Conservation (phyloP, 2,113 vertebrate genomes). For the Ceyx cyanopectus region DNA sequence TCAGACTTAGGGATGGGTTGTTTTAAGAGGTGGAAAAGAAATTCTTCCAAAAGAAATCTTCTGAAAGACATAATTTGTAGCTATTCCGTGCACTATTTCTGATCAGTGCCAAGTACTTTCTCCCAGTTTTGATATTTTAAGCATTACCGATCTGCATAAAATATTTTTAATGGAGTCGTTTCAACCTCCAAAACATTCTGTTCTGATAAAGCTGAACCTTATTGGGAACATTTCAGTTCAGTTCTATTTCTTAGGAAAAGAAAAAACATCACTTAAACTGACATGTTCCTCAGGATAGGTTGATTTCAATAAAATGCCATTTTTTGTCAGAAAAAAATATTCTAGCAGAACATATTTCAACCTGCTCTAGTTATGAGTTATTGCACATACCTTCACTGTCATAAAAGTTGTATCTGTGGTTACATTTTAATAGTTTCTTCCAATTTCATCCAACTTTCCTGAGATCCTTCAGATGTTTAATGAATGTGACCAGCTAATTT, state of each 20-base stretch:
- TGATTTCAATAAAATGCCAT: conserved; percentile 43
- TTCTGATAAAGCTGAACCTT: conserved; percentile 50
- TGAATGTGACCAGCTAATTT: background rate
- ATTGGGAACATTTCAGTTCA: conserved; percentile 12
- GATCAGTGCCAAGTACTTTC: conserved; percentile 47
- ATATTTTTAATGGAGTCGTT: conserved; percentile 51
- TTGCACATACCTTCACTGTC: background rate
- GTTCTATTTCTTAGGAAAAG: background rate
- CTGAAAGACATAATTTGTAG: background rate
- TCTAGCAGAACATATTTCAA: conserved; percentile 28
- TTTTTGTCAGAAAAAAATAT: conserved; percentile 26
- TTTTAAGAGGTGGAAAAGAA: background rate
- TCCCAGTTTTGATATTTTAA: conserved; percentile 61
- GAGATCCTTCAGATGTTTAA: conserved; percentile 17
- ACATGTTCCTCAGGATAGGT: conserved; percentile 1
- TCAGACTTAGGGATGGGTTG: background rate
- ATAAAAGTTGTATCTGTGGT: conserved; percentile 8
- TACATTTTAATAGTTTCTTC: conserved; percentile 39
- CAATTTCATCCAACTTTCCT: conserved; percentile 19
- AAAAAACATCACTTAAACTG: conserved; percentile 6
- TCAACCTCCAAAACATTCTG: conserved; percentile 47
- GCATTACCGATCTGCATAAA: conserved; percentile 44
- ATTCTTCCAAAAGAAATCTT: conserved; percentile 6
- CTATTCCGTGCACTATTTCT: conserved; percentile 34
- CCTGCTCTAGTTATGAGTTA: conserved; percentile 10